Conservation (phyloP, 2,888 invertebrate genomes). For the Xestia sexstrigata region DNA sequence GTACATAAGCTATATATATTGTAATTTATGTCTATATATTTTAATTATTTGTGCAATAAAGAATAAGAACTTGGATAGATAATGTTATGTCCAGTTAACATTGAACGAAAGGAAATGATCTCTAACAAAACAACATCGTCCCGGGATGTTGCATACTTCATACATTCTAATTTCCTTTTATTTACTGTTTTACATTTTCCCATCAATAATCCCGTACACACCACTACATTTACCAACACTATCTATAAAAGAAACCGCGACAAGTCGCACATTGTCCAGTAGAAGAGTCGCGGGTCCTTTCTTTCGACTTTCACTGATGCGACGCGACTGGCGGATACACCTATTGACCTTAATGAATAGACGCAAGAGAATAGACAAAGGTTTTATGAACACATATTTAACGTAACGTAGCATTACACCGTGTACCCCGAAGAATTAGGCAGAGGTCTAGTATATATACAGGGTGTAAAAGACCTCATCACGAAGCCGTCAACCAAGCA, state of each 20-base stretch:
- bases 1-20: too few species aligned
- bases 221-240: neutral
- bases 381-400: neutral
- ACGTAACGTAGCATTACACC: neutral
- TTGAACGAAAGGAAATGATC: constrained; percentile 17
- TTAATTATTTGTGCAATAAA: too few species aligned
- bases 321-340: constrained; percentile 62
- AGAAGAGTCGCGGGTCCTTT: constrained; percentile 77
- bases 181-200: constrained; percentile 9
- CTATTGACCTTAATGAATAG: constrained; percentile 62
- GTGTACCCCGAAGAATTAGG: too few species aligned
- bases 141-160: neutral
- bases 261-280: constrained; percentile 66
- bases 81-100: neutral
- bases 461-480: too few species aligned
- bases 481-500: too few species aligned
- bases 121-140: constrained; percentile 11
- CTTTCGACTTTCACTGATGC: constrained; percentile 86
- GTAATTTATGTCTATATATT: too few species aligned
- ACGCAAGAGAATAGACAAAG: constrained; percentile 50
- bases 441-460: too few species aligned
- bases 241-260: constrained; percentile 26
- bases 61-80: neutral
- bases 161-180: constrained; percentile 36
- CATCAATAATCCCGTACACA: constrained; percentile 32